Base-by-base conservation (phyloP, 2,888 invertebrate species). In the Leucoma salicis region DNA sequence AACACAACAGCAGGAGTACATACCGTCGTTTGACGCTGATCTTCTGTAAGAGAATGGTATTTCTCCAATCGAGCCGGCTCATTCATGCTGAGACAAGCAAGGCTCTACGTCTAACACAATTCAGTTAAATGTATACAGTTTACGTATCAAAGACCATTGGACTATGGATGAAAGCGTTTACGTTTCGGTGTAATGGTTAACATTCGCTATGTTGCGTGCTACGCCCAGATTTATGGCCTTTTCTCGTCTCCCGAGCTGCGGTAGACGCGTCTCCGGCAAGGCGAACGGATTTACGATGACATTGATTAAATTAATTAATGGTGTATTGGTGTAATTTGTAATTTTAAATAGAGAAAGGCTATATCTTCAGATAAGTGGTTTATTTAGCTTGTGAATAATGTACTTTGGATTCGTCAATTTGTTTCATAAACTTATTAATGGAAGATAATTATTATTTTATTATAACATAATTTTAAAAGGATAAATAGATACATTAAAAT, bases 191-290 rank as follows among this genome's bases (percentile, higher is more conserved):
- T 76, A 60, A 74, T 57, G 56, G 44, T 42, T 52, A 57, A 56
- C 51, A 45, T 47, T 57, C 59, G 60, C 66, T 70, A 66, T 67
- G 67, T 62, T 61, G 63, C 66, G 66, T 66, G 63, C 63, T 61
- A 58, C 67, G 60, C 57, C 57, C 51, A 75, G 79, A 84, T 84
- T 84, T 84, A 84, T 82, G 46, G 73, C 57, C 67, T 73, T 71
- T 74, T 74, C 65, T 67, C 70, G 69, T 72, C 74, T 57, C 74
- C 71, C 66, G 64, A 61, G 32, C 34, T 66, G 60, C 63, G 68
- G 60, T 61, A 63, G 67, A 68, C 72, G 65, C 69, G 66, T 69
- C 72, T 68, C 66, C 63, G 59, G 40, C 58, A 65, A 70, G 68
- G 74, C 70, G 65, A 57, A 39, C 57, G 58, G 71, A 78, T 79